Evolutionary conservation across 2,888 invertebrate species (phyloP).

Genomic region (Griposia aprilina): DNA sequence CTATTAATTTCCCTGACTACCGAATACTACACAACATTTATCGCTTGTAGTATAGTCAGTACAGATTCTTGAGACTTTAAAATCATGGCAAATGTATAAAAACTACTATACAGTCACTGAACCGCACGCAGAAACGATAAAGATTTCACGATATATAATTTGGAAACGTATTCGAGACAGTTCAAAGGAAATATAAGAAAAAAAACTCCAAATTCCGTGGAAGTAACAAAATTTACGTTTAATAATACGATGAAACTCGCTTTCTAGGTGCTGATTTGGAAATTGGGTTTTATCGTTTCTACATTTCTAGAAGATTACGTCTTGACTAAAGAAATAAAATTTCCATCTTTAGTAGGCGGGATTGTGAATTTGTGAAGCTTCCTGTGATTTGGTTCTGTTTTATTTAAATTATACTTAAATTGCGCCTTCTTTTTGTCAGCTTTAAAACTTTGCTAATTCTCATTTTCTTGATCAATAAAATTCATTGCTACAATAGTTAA

Average conservation of each 20-base stretch:
- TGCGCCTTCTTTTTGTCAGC: neutral
- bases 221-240: conserved; percentile 32
- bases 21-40: neutral
- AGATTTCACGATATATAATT: conserved; percentile 15
- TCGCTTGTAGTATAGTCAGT: neutral
- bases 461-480: neutral
- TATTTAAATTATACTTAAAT: neutral
- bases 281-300: conserved; percentile 52
- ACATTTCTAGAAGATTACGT: conserved; percentile 48
- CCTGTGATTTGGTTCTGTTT: conserved; percentile 11
- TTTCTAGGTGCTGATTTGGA: conserved; percentile 46
- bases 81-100: neutral
- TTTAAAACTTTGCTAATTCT: neutral
- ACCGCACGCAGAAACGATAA: conserved; percentile 13
- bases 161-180: conserved; percentile 10
- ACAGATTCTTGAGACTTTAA: neutral
- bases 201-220: conserved; percentile 16
- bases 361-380: conserved; percentile 5
- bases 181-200: conserved; percentile 12
- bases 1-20: neutral
- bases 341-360: conserved; percentile 30
- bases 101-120: conserved; percentile 17
- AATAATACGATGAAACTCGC: conserved; percentile 23
- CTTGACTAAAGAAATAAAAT: conserved; percentile 28
- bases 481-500: neutral